Base-by-base conservation (phyloP, 2,797 vertebrate species). In the Dipus sagitta region DNA sequence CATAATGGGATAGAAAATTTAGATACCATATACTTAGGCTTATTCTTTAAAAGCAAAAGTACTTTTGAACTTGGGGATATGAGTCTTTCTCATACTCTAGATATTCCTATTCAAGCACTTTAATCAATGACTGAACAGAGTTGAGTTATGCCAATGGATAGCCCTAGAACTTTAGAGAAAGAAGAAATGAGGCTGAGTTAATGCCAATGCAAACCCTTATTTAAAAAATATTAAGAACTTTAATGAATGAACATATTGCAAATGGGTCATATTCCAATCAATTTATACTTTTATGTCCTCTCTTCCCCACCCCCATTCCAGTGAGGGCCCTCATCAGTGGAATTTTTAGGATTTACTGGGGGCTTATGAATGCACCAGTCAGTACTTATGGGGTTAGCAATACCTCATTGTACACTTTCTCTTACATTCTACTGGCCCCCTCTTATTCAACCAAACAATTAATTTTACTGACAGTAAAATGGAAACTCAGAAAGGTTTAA, bases 401-500 rank as follows among this genome's bases (percentile, higher is more conserved):
- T 58, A 15, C 54, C 54, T 58, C 54, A 58, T 11, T 17, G 14
- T 15, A 17, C 54, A 58, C 54, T 58, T 58, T 58, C 13, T 58
- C 17, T 58, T 58, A 58, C 54, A 58, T 58, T 58, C 54, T 58
- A 58, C 15, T 17, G 14, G 17, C 54, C 54, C 11, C 54, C 14
- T 58, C 54, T 58, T 58, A 2, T 58, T 11, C 17, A 58, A 58
- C 17, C 2, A 17, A 58, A 58, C 12, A 14, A 60, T 72, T 84
- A 62, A 84, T 92, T 93, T 94, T 84, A 32, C 80, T 17, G 75
- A 62, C 58, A 93, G 78, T 67, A 74, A 83, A 88, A 34, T 7
- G 60, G 76, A 87, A 58, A 28, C 62, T 79, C 4, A 5, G 76
- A 92, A 78, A 67, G 42, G 4, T 78, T 54, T 60, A 79, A 70